Evolutionary conservation across 1,140 invertebrate species (phyloP), one percentile per base, ranked within the genome.

Genomic region (Mercenaria mercenaria): DNA sequence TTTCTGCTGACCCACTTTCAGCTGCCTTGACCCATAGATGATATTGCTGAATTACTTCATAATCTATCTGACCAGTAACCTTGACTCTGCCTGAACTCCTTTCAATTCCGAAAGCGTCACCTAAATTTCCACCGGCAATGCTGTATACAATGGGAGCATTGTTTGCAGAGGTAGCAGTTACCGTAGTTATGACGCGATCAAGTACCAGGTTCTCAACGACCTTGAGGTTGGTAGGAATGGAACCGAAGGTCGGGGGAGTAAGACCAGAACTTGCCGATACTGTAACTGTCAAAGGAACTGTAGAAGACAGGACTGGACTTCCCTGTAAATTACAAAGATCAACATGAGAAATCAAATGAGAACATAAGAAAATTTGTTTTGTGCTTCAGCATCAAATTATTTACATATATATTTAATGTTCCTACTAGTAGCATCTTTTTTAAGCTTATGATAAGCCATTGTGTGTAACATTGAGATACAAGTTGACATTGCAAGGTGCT

Each of bases 21-120:
- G 97, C 96, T 0, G 99, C 98, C 96, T 99, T 98, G 74, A 99
- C 97, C 99, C 98, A 99, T 37, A 99, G 97, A 96, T 98, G 97
- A 95, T 99, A 99, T 26, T 97, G 96, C 26, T 97, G 97, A 81
- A 97, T 97, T 0, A 97, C 97, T 96, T 99, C 99, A 93, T 98
- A 99, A 96, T 99, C 99, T 77, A 99, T 96, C 0, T 97, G 97
- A 93, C 97, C 98, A 26, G 76, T 97, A 0, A 99, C 97, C 94
- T 97, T 97, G 11, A 99, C 97, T 95, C 98, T 97, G 26, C 99
- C 98, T 47, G 97, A 97, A 23, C 97, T 97, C 18, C 97, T 93
- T 95, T 99, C 98, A 74, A 99, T 97, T 93, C 96, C 97, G 56
- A 99, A 97, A 6, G 98, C 98, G 89, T 98, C 97, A 0, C 98